These are phyloP conservation scores for Callipepla californica DNA, from an alignment of 2,113 vertebrate genomes.

Conservation along the genomic window DNA sequence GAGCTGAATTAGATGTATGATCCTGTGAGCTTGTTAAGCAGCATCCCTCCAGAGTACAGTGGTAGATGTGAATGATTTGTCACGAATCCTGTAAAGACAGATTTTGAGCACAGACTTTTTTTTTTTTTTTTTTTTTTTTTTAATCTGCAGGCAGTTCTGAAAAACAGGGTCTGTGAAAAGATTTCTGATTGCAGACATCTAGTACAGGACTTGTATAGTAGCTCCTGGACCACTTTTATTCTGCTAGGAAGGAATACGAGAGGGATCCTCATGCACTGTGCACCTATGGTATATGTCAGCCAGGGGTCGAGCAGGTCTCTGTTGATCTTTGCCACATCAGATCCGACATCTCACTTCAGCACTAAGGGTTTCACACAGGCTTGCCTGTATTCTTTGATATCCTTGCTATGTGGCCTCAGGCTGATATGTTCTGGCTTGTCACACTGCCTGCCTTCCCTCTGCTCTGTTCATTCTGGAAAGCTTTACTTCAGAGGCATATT, in stretches of 20 bases:
- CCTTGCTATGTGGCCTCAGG: neutral
- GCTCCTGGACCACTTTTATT: neutral
- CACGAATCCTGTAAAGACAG: neutral
- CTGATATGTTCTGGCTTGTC: neutral
- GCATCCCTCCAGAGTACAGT: neutral
- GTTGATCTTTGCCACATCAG: neutral
- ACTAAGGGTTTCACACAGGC: neutral
- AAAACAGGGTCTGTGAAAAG: neutral
- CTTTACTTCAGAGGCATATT: neutral
- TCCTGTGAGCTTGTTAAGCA: neutral
- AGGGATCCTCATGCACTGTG: neutral
- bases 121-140: neutral
- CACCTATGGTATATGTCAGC: neutral
- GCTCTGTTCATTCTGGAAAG: neutral
- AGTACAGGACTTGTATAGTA: neutral
- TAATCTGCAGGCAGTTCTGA: neutral
- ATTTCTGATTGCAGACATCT: neutral
- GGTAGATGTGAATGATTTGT: neutral
- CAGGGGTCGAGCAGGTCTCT: neutral
- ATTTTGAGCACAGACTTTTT: neutral
- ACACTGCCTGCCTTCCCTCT: neutral
- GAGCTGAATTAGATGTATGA: neutral
- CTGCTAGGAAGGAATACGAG: neutral
- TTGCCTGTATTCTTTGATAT: neutral
- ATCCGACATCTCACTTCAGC: neutral